Evolutionary conservation across 2,888 invertebrate genomes (phyloP).

Genomic region (Dasysyrphus tricinctus): DNA sequence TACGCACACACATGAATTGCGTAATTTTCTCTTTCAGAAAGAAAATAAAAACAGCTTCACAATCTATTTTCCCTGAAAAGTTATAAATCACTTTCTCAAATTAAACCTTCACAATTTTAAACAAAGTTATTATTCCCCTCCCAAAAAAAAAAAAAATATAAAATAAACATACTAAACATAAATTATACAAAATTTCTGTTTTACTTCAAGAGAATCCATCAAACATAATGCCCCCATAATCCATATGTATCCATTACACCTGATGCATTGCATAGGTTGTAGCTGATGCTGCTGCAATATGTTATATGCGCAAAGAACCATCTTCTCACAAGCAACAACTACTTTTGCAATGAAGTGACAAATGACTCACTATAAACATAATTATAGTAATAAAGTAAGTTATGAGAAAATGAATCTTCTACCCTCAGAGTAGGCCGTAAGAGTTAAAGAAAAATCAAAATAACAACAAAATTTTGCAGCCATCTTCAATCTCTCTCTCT

Average conservation of each 20-base stretch:
- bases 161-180: background rate
- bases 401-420: conserved; percentile 59
- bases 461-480: background rate
- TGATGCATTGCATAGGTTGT: background rate
- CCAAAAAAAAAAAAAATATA: background rate
- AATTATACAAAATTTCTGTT: conserved; percentile 28
- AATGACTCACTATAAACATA: conserved; percentile 67
- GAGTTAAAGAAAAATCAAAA: background rate
- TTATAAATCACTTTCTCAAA: conserved; percentile 27
- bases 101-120: conserved; percentile 17
- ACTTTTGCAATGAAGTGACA: conserved; percentile 67
- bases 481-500: background rate
- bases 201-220: conserved; percentile 26
- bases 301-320: background rate
- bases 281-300: background rate
- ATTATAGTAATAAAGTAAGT: conserved; percentile 73
- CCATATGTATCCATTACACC: conserved; percentile 43
- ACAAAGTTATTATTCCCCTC: conserved; percentile 18
- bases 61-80: background rate
- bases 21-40: background rate
- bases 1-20: background rate
- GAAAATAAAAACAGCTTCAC: background rate
- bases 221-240: conserved; percentile 31
- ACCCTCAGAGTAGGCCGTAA: conserved; percentile 15
- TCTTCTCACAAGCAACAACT: conserved; percentile 9